These are phyloP conservation scores for Dendrolimus houi DNA, from an alignment of 2,888 invertebrate genomes.

Conservation along the genomic window DNA sequence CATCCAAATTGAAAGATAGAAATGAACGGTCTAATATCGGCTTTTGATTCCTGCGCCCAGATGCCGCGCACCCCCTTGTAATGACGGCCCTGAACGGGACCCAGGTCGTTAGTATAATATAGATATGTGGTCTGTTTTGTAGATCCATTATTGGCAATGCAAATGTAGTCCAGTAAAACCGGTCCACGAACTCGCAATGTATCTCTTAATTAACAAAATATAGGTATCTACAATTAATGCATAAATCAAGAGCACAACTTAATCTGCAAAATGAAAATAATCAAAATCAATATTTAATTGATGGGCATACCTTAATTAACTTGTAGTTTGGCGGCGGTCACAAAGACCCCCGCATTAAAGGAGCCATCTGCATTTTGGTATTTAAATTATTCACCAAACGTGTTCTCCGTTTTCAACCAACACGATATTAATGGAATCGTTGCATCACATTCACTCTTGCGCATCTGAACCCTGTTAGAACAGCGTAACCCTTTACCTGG, in stretches of 20 bases:
- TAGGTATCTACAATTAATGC: slow-evolving; percentile 25
- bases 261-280: slow-evolving; percentile 64
- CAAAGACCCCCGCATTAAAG: slow-evolving; percentile 62
- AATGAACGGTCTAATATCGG: too few species aligned
- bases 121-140: slow-evolving; percentile 7
- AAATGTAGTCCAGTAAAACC: slow-evolving; percentile 19
- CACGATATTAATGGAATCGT: slow-evolving; percentile 41
- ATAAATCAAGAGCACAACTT: slow-evolving; percentile 56
- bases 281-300: slow-evolving; percentile 72
- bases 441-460: slow-evolving; percentile 69
- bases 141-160: slow-evolving; percentile 15
- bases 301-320: slow-evolving; percentile 75
- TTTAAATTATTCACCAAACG: slow-evolving; percentile 75
- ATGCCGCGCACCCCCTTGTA: too few species aligned
- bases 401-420: slow-evolving; percentile 54
- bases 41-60: too few species aligned
- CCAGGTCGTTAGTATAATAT: not conserved
- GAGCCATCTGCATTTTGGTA: slow-evolving; percentile 75
- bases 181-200: slow-evolving; percentile 20
- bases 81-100: not conserved
- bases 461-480: slow-evolving; percentile 42
- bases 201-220: slow-evolving; percentile 47
- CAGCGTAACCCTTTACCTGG: slow-evolving; percentile 49
- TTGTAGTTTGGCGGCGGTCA: slow-evolving; percentile 62
- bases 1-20: too few species aligned